Base-by-base conservation (phyloP, 2,888 invertebrate species). In the Spialia ferax region DNA sequence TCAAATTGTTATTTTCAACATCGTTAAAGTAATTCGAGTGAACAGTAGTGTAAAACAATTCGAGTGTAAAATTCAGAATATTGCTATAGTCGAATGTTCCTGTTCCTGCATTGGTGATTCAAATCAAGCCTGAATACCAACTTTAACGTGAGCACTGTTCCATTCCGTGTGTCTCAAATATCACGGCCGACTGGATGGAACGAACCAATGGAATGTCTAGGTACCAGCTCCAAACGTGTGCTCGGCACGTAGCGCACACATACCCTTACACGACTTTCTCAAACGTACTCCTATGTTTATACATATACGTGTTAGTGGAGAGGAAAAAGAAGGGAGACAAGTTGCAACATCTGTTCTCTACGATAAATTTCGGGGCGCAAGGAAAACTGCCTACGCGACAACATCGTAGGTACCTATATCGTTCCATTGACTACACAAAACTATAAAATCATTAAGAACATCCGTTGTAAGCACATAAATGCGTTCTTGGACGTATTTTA, bases 301-400 rank as follows among this genome's bases (percentile, higher is more conserved):
- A 61, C 22, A 23, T 54, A 60, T 35, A 35, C 3, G 6, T 26
- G 6, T 26, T 5, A 26, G 55, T 57, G 50, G 23, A 52, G 10
- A 63, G 38, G 45, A 63, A 48, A 63, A 35, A 64, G 55, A 65
- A 63, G 72, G 70, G 73, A 72, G 73, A 73, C 73, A 70, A 71
- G 72, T 71, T 71, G 70, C 64, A 74, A 74, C 77, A 77, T 77
- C 76, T 78, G 79, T 74, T 74, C 56, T 66, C 32, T 60, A 71
- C 73, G 70, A 75, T 78, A 78, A 77, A 75, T 77, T 75, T 71
- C 50, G 67, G 70, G 68, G 65, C 69, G 70, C 67, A 69, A 71
- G 74, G 74, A 71, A 75, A 74, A 74, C 68, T 72, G 64, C 63
- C 52, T 57, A 54, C 42, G 48, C 50, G 48, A 42, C 38, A 15